These are phyloP conservation scores for Uloborus diversus DNA, from an alignment of 1,140 invertebrate species.

Conservation along the genomic window DNA sequence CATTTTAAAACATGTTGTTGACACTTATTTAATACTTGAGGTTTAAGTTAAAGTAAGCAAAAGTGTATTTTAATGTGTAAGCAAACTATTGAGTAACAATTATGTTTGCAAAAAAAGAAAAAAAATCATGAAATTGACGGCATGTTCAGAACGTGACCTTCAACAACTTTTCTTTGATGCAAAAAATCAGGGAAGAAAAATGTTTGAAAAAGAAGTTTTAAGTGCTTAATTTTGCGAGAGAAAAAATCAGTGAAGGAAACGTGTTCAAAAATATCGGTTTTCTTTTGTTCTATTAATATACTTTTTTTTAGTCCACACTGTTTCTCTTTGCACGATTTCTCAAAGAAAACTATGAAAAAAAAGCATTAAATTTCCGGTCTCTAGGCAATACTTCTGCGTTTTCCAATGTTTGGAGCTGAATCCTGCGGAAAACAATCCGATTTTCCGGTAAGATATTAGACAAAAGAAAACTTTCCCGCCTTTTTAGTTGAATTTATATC, in stretches of 20 bases:
- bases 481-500: constrained; percentile 50
- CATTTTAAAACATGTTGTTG: too few species aligned
- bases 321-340: constrained; percentile 24
- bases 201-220: too few species aligned
- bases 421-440: constrained; percentile 38
- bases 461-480: constrained; percentile 25
- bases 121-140: too few species aligned
- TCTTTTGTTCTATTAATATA: constrained; percentile 21
- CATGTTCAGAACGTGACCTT: too few species aligned
- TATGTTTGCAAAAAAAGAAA: too few species aligned
- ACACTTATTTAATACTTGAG: too few species aligned
- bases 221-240: too few species aligned
- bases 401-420: constrained; percentile 17
- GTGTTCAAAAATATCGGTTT: constrained; percentile 29
- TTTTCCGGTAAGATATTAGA: constrained; percentile 28
- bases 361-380: constrained; percentile 31
- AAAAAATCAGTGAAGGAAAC: background rate
- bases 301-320: background rate
- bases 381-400: constrained; percentile 3
- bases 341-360: constrained; percentile 5
- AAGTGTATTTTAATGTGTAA: too few species aligned
- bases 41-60: too few species aligned
- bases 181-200: too few species aligned
- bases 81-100: too few species aligned
- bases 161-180: too few species aligned